These are phyloP conservation scores for Nilaparvata lugens DNA, from an alignment of 1,140 invertebrate species.

Conservation along the genomic window DNA sequence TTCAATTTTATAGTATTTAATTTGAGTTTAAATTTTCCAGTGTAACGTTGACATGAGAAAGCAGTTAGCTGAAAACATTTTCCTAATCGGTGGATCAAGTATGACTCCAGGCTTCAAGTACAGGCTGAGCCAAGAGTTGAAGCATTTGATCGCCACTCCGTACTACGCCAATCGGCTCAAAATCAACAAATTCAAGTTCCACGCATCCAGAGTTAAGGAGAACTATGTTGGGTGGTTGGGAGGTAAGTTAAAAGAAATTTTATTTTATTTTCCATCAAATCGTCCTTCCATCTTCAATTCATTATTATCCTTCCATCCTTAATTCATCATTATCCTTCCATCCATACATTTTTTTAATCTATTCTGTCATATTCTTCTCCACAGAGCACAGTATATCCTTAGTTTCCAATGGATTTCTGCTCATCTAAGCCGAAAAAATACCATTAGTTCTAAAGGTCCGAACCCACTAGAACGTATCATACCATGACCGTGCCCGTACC, in stretches of 20 bases:
- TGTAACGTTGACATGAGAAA: constrained; percentile 67
- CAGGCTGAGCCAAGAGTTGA: constrained; percentile 64
- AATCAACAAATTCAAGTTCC: constrained; percentile 64
- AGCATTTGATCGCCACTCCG: constrained; percentile 48
- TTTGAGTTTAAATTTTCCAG: too few species aligned
- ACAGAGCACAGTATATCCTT: too few species aligned
- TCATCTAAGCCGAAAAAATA: too few species aligned
- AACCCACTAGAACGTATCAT: too few species aligned
- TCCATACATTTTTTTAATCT: constrained; percentile 9
- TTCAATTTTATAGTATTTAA: constrained; percentile 15
- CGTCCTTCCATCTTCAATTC: background rate
- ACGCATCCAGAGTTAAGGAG: constrained; percentile 63
- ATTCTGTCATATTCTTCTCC: too few species aligned
- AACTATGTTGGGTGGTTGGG: constrained; percentile 83
- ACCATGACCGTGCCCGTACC: too few species aligned
- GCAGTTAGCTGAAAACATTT: constrained; percentile 66
- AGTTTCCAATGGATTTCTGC: too few species aligned
- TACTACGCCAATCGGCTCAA: constrained; percentile 54
- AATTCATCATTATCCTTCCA: background rate
- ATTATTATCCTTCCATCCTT: background rate
- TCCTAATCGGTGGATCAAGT: constrained; percentile 74
- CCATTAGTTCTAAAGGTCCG: too few species aligned
- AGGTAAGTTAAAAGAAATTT: constrained; percentile 41
- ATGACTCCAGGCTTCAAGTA: constrained; percentile 71
- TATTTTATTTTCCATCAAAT: background rate